These are phyloP conservation scores for Tachysurus vachellii DNA, from an alignment of 2,113 vertebrate genomes.

Conservation along the genomic window DNA sequence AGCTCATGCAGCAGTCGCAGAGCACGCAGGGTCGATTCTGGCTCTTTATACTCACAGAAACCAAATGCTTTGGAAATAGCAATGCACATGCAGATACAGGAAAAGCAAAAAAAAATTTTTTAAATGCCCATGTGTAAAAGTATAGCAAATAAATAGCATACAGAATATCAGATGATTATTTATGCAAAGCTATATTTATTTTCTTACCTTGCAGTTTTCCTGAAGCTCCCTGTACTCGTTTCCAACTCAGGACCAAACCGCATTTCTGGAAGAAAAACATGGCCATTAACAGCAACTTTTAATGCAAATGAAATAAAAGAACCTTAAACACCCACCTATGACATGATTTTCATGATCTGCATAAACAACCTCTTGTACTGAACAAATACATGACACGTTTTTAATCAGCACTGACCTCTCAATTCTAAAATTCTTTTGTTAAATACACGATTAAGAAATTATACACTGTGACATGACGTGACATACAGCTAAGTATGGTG, in stretches of 20 bases:
- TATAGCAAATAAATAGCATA: not conserved
- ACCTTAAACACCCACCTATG: not conserved
- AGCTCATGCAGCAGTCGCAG: constrained; percentile 93
- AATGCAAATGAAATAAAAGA: not conserved
- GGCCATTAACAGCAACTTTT: constrained; percentile 16
- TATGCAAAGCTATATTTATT: constrained; percentile 31
- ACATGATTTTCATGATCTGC: not conserved
- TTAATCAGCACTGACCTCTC: not conserved
- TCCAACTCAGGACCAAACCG: constrained; percentile 98
- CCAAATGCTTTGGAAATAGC: constrained; percentile 82
- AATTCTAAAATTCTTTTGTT: not conserved
- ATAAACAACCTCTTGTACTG: not conserved
- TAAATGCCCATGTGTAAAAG: constrained; percentile 6
- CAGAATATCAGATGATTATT: constrained; percentile 29
- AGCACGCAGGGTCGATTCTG: constrained; percentile 93
- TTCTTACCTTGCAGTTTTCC: constrained; percentile 96
- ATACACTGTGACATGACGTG: too few species aligned
- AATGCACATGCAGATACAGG: not conserved
- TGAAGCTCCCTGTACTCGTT: constrained; percentile 97
- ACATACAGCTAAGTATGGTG: too few species aligned
- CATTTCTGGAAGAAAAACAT: constrained; percentile 80
- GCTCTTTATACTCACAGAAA: constrained; percentile 99
- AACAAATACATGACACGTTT: not conserved
- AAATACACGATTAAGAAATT: not conserved
- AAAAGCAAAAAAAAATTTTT: constrained; percentile 13